Evolutionary conservation across 2,113 vertebrate species (phyloP).

Genomic region (Psophia crepitans): DNA sequence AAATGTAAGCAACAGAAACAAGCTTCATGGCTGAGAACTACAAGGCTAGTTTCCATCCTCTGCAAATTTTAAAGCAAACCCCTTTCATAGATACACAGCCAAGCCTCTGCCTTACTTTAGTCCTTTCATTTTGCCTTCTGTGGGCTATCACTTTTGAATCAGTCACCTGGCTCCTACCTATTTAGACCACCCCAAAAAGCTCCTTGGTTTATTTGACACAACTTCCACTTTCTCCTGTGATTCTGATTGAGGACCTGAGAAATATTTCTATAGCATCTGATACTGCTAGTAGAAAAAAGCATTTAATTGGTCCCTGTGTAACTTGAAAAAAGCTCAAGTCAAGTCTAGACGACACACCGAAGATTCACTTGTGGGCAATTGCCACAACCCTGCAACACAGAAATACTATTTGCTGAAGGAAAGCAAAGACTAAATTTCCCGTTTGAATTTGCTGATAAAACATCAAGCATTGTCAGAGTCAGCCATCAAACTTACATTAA

Average conservation of each 20-base stretch:
- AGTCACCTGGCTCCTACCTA: background rate
- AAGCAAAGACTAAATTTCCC: conserved; percentile 17
- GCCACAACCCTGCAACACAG: background rate
- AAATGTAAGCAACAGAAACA: background rate
- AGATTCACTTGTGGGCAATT: background rate
- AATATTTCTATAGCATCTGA: background rate
- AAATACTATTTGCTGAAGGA: conserved; percentile 18
- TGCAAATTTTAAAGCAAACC: background rate
- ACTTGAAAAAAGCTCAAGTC: background rate
- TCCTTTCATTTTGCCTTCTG: background rate
- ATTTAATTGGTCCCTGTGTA: background rate
- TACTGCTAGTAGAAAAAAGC: background rate
- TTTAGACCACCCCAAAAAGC: background rate
- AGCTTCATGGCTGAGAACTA: background rate
- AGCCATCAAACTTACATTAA: background rate
- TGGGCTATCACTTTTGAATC: background rate
- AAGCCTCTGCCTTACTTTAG: background rate
- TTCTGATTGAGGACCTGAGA: background rate
- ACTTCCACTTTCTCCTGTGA: background rate
- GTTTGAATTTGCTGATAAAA: conserved; percentile 36
- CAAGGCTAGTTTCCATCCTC: background rate
- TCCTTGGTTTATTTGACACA: background rate
- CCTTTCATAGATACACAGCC: background rate
- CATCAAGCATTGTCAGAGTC: background rate
- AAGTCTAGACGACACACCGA: background rate